phyloP scores from a whole-genome alignment of 2,888 invertebrate genomes.

The Tanytarsus gracilentus region DNA sequence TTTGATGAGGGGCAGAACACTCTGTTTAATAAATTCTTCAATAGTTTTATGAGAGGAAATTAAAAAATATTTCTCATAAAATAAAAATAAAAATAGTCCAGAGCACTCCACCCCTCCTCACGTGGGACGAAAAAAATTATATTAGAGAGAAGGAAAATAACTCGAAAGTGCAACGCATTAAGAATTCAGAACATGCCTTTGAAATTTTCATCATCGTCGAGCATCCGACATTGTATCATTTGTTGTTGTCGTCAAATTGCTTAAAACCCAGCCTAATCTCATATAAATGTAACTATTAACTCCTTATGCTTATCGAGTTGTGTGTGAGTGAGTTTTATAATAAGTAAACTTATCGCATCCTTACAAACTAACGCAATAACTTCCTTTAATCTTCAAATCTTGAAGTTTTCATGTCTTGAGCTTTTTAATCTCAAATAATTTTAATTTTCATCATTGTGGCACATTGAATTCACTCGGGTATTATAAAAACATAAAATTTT shows the following conservation, averaged over 20 bases:
- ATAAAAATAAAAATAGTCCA: too few relatives aligned
- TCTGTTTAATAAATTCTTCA: too few relatives aligned
- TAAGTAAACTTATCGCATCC: constrained; percentile 20
- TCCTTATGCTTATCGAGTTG: neutral
- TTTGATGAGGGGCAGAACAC: too few relatives aligned
- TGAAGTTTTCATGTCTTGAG: too few relatives aligned
- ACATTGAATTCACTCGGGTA: constrained; percentile 27
- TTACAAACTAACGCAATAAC: constrained; percentile 15
- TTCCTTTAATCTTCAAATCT: constrained; percentile 2
- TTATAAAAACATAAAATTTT: constrained; percentile 11
- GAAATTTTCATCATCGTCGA: too few relatives aligned
- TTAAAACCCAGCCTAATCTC: constrained; percentile 26
- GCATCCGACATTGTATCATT: neutral
- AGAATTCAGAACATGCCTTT: too few relatives aligned
- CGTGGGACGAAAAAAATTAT: too few relatives aligned
- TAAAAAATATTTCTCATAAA: too few relatives aligned
- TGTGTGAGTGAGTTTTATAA: neutral
- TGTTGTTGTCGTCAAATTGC: constrained; percentile 10
- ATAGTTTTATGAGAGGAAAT: too few relatives aligned
- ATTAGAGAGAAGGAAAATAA: too few relatives aligned
- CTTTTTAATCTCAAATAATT: constrained; percentile 9
- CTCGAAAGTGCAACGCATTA: too few relatives aligned
- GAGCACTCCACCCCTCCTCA: too few relatives aligned
- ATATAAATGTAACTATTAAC: constrained; percentile 16
- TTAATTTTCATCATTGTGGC: constrained; percentile 12